These are phyloP conservation scores for Caracal caracal DNA, from an alignment of 2,113 vertebrate species.

Conservation along the genomic window DNA sequence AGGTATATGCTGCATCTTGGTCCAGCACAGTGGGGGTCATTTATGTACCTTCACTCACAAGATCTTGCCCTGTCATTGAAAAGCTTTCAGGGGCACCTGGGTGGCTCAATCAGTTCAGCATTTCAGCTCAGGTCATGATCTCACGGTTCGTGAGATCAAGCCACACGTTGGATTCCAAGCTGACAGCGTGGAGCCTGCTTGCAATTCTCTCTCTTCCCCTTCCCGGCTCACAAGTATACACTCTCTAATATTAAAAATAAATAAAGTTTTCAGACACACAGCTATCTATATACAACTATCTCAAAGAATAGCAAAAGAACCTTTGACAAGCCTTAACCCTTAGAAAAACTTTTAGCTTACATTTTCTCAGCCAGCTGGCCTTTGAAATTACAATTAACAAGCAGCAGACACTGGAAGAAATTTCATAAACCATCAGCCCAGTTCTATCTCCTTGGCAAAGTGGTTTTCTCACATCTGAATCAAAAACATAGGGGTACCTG, in stretches of 20 bases:
- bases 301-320: slow-evolving; percentile 33
- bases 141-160: too few relatives aligned
- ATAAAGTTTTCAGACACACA: neutral
- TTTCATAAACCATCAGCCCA: slow-evolving; percentile 14
- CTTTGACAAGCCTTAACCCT: slow-evolving; percentile 27
- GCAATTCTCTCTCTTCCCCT: too few relatives aligned
- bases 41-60: neutral
- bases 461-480: slow-evolving; percentile 45
- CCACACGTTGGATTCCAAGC: too few relatives aligned
- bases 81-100: neutral
- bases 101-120: too few relatives aligned
- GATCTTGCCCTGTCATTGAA: neutral
- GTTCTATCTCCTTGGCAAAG: neutral
- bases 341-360: neutral
- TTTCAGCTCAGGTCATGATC: too few relatives aligned
- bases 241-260: too few relatives aligned
- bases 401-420: neutral
- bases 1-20: neutral
- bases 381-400: slow-evolving; percentile 59
- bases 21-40: neutral
- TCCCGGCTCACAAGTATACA: too few relatives aligned
- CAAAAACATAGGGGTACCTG: neutral
- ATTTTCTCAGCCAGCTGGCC: slow-evolving; percentile 42
- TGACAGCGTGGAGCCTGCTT: too few relatives aligned
- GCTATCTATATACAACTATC: neutral